A percentile compares a stretch with the other conserved stretches of the same genome.
Evolutionary conservation across 64 coral and sea anemone species (phyloP).

Genomic region (Platygyra sinensis): DNA sequence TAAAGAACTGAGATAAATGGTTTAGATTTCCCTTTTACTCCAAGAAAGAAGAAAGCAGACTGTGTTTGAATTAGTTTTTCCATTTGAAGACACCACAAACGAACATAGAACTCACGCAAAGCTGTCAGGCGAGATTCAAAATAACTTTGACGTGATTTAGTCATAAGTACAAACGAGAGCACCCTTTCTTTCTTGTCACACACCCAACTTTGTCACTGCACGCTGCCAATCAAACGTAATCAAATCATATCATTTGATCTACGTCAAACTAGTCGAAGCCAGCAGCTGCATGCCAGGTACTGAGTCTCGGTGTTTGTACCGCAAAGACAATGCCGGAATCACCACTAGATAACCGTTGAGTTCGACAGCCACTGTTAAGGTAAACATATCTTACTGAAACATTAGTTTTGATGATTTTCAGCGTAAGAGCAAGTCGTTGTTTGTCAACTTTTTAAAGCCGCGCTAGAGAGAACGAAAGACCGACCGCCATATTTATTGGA

Average conservation of each 20-base stretch:
- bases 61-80: neutral
- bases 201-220: neutral
- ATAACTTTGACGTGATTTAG: constrained; percentile 32
- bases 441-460: neutral
- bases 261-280: neutral
- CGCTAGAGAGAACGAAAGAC: neutral
- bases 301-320: neutral
- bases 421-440: neutral
- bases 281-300: neutral
- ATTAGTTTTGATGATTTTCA: neutral
- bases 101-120: too few relatives aligned
- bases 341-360: neutral
- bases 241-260: neutral
- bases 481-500: neutral
- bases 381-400: neutral
- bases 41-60: neutral
- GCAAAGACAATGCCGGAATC: neutral
- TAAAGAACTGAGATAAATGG: neutral
- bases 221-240: constrained; percentile 28
- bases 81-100: neutral
- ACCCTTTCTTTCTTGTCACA: neutral
- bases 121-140: neutral
- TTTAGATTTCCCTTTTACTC: neutral
- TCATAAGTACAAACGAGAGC: neutral
- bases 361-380: neutral